These are phyloP conservation scores for Ichneumoninae sp. DNA, from an alignment of 2,888 invertebrate species.

Conservation along the genomic window DNA sequence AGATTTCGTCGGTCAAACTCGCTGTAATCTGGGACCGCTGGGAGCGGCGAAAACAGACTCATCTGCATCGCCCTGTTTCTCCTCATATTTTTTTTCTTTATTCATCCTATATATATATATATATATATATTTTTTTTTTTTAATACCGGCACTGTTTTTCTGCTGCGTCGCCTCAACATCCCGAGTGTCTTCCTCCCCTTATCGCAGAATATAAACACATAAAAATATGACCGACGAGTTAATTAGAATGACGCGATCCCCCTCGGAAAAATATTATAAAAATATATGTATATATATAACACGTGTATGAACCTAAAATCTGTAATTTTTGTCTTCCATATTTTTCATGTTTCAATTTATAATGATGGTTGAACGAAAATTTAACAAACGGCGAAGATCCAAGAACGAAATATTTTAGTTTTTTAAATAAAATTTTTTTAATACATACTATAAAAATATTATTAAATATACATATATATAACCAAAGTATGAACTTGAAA, in stretches of 20 bases:
- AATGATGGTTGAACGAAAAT: neutral
- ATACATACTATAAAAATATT: neutral
- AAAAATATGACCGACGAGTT: conserved; percentile 9
- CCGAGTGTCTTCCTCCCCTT: neutral
- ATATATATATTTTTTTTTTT: neutral
- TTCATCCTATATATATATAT: neutral
- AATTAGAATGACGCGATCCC: neutral
- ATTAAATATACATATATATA: neutral
- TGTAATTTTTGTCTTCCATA: neutral
- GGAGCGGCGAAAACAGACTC: conserved; percentile 40
- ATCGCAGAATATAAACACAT: neutral
- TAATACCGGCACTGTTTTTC: neutral
- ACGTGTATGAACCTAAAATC: neutral
- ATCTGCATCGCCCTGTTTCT: conserved; percentile 1
- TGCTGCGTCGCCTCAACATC: neutral
- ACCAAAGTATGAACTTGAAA: neutral
- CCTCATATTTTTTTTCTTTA: neutral
- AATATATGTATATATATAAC: neutral
- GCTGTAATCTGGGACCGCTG: conserved; percentile 40
- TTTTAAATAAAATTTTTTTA: neutral
- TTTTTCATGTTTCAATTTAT: neutral
- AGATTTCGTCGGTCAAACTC: conserved; percentile 47
- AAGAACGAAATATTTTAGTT: neutral
- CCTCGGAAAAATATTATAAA: neutral
- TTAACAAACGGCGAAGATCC: neutral